phyloP scores from a whole-genome alignment of 2,797 vertebrate species.

The Limosa lapponica region DNA sequence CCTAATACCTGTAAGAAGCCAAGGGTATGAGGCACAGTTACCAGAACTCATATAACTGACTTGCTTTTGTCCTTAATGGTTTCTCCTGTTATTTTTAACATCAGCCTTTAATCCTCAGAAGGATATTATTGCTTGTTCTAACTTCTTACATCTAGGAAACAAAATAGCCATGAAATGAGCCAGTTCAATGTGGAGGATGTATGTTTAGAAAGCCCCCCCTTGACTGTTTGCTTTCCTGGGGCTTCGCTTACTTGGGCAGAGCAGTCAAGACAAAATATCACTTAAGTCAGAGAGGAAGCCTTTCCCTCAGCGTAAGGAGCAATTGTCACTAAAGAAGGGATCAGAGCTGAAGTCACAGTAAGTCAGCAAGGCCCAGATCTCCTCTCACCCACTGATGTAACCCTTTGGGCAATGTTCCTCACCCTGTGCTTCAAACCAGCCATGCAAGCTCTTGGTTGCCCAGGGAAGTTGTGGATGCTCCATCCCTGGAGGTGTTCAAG shows the following conservation, averaged over 20 bases:
- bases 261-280: neutral
- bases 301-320: neutral
- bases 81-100: neutral
- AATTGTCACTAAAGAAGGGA: neutral
- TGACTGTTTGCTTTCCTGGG: neutral
- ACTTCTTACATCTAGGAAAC: neutral
- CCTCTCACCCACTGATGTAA: neutral
- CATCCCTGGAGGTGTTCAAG: too few species aligned
- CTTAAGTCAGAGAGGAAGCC: neutral
- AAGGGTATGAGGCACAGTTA: neutral
- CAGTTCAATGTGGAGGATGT: neutral
- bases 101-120: neutral
- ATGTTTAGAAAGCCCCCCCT: neutral
- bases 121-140: neutral
- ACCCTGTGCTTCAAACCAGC: neutral
- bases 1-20: neutral
- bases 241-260: neutral
- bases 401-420: neutral
- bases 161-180: neutral
- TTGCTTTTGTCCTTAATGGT: neutral
- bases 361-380: neutral
- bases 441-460: rapidly evolving
- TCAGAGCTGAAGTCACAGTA: neutral
- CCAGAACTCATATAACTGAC: neutral
- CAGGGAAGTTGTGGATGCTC: too few species aligned